These are phyloP conservation scores for Orestias chungarensis DNA, from an alignment of 2,797 vertebrate genomes.

Conservation along the genomic window DNA sequence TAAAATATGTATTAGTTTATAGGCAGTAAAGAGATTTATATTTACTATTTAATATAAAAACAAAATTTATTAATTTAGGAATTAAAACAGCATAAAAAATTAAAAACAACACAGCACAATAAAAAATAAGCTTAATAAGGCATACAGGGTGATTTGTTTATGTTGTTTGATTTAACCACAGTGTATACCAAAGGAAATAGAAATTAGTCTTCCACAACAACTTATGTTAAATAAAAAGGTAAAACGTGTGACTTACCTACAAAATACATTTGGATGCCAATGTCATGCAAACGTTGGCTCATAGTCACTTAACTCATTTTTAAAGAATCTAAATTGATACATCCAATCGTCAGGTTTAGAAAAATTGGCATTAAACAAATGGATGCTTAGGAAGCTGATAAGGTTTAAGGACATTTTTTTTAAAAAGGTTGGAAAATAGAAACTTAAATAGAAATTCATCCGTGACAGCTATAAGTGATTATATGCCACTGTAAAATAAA, in stretches of 20 bases:
- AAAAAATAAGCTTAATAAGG: slow-evolving; percentile 16
- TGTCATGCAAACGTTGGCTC: neutral
- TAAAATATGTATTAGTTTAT: slow-evolving; percentile 44
- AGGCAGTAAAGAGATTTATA: slow-evolving; percentile 33
- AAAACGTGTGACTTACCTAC: neutral
- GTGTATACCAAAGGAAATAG: neutral
- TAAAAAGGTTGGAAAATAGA: no score
- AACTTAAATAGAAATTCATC: slow-evolving; percentile 44
- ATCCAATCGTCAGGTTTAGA: slow-evolving; percentile 1
- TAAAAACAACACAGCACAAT: slow-evolving; percentile 21
- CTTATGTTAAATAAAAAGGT: neutral
- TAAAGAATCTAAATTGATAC: neutral
- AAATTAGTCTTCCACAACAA: neutral
- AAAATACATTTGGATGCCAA: slow-evolving; percentile 6
- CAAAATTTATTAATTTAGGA: neutral
- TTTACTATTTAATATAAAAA: neutral
- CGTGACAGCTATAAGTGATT: slow-evolving; percentile 74
- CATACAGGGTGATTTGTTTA: no score
- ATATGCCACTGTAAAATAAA: slow-evolving; percentile 74
- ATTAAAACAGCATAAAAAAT: slow-evolving; percentile 13
- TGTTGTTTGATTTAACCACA: neutral
- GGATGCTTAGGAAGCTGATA: neutral
- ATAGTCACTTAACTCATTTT: slow-evolving; percentile 14
- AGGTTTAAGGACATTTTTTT: neutral
- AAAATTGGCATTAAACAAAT: neutral